Base-by-base conservation (phyloP, 2,797 vertebrate genomes). In the Epinephelus coioides region DNA sequence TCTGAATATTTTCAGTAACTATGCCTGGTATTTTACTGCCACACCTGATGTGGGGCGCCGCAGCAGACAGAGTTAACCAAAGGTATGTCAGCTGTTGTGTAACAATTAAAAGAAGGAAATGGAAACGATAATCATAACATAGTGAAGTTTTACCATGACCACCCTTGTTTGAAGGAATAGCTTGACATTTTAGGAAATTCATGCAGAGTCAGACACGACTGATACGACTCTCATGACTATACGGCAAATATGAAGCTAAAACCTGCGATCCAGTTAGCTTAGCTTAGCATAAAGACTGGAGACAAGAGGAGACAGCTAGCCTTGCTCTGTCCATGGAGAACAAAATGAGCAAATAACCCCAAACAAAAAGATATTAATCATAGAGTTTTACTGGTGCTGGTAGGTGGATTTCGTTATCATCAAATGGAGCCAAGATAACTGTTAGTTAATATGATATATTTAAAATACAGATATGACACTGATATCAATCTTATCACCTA, bases 1-100 rank as follows among this genome's bases (percentile, higher is more conserved):
- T 71, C 56, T 69, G 54, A 75, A 65, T 34, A n/a, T 75, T 19
- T 60, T 66, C 38, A n/a, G 50, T 38, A 71, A 82, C 60, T 73
- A 63, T 71, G 65, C 70, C 44, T 81, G 61, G 46, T 62, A 47
- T 67, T 40, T 17, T 17, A 49, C 25, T 59, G 25, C 49, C 55
- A 64, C 62, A 59, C 50, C 57, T 65, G 71, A 77, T 13, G 62
- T 65, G 53, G 34, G 38, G 17, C 34, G 68, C 38, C 57, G 75
- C 65, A 59, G 66, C 47, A 51, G 65, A 64, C 46, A 63, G 3
- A 53, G 71, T 64, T 38, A 78, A 62, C 64, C 27, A 38, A 59
- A 68, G 40, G 46, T 44, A 69, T 67, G 47, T 66, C 43, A 72
- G 62, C 34, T 25, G 9, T n/a, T 60, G 14, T 53, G 23, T 19